Evolutionary conservation across 2,113 vertebrate genomes (phyloP), one percentile per base, ranked within the genome.

Genomic region (Irena cyanogastra): DNA sequence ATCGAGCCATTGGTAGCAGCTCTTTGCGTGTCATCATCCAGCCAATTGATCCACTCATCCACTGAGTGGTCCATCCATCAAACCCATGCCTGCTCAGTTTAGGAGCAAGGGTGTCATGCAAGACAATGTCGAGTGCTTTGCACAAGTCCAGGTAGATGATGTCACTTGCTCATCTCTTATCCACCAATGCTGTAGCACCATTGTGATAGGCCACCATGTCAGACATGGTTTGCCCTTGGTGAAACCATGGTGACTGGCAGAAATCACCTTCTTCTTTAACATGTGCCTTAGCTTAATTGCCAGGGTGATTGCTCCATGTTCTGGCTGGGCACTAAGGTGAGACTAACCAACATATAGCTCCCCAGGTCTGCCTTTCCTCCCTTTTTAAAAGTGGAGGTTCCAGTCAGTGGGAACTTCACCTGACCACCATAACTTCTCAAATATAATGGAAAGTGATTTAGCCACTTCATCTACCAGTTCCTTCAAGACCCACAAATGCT

Each of bases 181-280:
- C 39, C 28, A 39, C 13, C 27, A 45, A 1, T 16, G 54, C 39
- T 52, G 18, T 44, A 52, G 45, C 2, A 1, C 27, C 33, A 39
- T 39, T 0, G 0, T 69, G 53, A 60, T 23, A 69, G 37, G 33
- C 12, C 22, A 31, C 22, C 27, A 37, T 28, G 45, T 33, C 0
- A 0, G 37, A 33, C 45, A 9, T 52, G 37, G 11, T 52, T 60
- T 86, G 22, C 18, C 37, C 22, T 45, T 28, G 44, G 28, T 53
- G 39, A 69, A 77, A 53, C 33, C 5, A 13, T 45, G 54, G n/a
- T 77, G 33, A 19, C 47, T 45, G 19, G 39, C 33, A 61, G 33
- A 66, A 53, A 70, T 45, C 54, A 39, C 45, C 18, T 76, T 42
- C 37, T 60, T 45, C 16, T 53, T 69, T 70, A 53, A 69, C 8